Evolutionary conservation across 2,113 vertebrate genomes (phyloP).

Genomic region (Cryptotis parvus): DNA sequence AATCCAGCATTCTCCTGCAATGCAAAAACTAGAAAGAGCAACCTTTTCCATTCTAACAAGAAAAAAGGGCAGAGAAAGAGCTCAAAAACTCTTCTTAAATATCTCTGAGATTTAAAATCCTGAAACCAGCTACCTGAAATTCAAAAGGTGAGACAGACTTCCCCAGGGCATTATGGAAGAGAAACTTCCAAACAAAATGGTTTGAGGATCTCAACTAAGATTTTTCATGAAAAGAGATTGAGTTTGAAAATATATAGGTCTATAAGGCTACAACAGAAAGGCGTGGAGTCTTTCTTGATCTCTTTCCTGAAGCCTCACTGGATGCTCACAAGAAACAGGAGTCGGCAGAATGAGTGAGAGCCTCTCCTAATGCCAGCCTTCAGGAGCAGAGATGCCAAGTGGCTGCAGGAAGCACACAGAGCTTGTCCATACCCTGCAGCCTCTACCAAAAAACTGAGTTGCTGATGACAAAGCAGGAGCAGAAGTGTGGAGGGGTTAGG

Average conservation of each 20-base stretch:
- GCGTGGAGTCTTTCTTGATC: not conserved
- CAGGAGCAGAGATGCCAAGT: too few species aligned
- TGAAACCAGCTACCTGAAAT: not conserved
- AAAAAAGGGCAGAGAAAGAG: not conserved
- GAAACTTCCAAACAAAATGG: rapidly evolving
- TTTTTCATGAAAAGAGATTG: rapidly evolving
- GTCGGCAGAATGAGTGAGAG: not conserved
- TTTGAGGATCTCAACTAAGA: not conserved
- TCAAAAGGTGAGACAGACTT: not conserved
- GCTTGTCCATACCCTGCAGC: too few species aligned
- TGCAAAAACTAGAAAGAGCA: not conserved
- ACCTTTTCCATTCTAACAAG: not conserved
- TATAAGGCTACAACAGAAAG: not conserved
- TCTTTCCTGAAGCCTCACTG: not conserved
- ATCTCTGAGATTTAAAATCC: not conserved
- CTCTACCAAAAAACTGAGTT: too few species aligned
- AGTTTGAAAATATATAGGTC: rapidly evolving
- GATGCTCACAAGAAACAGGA: not conserved
- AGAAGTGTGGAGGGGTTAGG: too few species aligned
- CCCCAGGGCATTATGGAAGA: too few species aligned
- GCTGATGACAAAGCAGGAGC: too few species aligned
- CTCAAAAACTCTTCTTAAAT: not conserved
- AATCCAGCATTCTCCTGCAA: not conserved
- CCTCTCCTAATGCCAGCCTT: not conserved
- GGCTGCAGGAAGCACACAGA: too few species aligned